Evolutionary conservation across 2,888 invertebrate species (phyloP).

Genomic region (Lithosia quadra): DNA sequence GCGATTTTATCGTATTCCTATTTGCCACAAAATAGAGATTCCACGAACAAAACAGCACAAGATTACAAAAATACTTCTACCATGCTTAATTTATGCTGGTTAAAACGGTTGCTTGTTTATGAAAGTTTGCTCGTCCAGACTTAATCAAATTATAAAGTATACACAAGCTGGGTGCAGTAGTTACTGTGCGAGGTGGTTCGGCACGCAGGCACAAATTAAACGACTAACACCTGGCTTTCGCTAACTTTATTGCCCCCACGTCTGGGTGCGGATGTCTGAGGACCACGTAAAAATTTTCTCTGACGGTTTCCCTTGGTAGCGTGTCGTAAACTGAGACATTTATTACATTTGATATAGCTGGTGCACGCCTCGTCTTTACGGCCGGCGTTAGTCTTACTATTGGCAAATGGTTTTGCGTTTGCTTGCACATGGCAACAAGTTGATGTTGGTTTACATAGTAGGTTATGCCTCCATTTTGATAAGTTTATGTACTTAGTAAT

Average conservation of each 20-base stretch:
- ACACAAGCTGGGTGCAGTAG: slow-evolving; percentile 21
- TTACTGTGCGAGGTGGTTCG: slow-evolving; percentile 7
- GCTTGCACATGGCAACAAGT: slow-evolving; percentile 57
- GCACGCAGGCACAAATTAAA: slow-evolving; percentile 57
- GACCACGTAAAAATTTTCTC: slow-evolving; percentile 63
- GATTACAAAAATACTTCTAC: neutral
- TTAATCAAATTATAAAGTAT: slow-evolving; percentile 33
- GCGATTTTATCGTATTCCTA: neutral
- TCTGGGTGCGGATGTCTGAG: slow-evolving; percentile 50
- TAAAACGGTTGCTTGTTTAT: slow-evolving; percentile 13
- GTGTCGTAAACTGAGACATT: slow-evolving; percentile 73
- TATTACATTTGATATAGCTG: slow-evolving; percentile 69
- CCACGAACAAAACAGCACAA: neutral
- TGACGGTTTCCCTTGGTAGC: slow-evolving; percentile 60
- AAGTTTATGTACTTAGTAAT: no score
- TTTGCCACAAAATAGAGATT: neutral
- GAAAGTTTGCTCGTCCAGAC: slow-evolving; percentile 11
- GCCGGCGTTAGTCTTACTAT: slow-evolving; percentile 16
- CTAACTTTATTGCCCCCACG: slow-evolving; percentile 69
- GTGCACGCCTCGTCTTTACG: slow-evolving; percentile 54
- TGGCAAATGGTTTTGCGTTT: slow-evolving; percentile 24
- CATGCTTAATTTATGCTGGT: neutral
- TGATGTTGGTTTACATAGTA: slow-evolving; percentile 40
- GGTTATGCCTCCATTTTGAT: slow-evolving; percentile 10
- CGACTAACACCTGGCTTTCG: slow-evolving; percentile 63